Percentiles rank a stretch among this genome's conserved stretches.
These are phyloP conservation scores for Gobiocypris rarus DNA, from an alignment of 2,113 vertebrate genomes.

Conservation along the genomic window DNA sequence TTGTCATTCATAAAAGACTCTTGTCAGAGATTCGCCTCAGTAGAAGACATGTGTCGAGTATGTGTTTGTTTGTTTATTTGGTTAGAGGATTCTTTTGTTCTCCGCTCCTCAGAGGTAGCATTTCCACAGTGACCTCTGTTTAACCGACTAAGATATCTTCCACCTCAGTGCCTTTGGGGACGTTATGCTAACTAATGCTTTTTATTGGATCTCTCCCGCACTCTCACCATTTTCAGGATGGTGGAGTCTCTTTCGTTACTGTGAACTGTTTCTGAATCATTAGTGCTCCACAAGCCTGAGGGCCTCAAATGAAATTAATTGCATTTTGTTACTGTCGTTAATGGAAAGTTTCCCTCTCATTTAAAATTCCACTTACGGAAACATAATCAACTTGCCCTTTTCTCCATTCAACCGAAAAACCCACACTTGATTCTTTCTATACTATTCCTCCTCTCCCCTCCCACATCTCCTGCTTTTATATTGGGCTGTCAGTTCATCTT, in stretches of 20 bases:
- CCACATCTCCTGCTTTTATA: constrained; percentile 27
- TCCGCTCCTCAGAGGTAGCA: constrained; percentile 26
- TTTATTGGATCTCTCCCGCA: neutral
- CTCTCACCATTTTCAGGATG: constrained; percentile 60
- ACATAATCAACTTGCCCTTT: constrained; percentile 56
- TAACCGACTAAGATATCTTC: constrained; percentile 53
- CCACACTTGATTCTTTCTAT: constrained; percentile 1
- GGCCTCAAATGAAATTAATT: constrained; percentile 67
- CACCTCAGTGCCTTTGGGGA: constrained; percentile 47
- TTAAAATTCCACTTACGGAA: constrained; percentile 52
- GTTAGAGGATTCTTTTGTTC: constrained; percentile 10
- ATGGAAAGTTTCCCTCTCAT: constrained; percentile 55
- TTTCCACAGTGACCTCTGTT: constrained; percentile 52
- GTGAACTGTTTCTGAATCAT: constrained; percentile 65
- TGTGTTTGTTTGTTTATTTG: neutral
- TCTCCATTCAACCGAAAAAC: constrained; percentile 30
- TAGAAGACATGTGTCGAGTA: constrained; percentile 37
- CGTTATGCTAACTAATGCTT: constrained; percentile 43
- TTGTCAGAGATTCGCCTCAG: constrained; percentile 20
- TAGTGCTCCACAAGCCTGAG: constrained; percentile 62
- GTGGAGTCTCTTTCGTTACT: constrained; percentile 53
- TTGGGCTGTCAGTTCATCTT: constrained; percentile 19
- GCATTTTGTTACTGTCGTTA: constrained; percentile 61
- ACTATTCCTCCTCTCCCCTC: constrained; percentile 20
- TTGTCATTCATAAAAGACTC: constrained; percentile 26